phyloP scores from a whole-genome alignment of 2,113 vertebrate species.

The Psittacula cyanocephala region DNA sequence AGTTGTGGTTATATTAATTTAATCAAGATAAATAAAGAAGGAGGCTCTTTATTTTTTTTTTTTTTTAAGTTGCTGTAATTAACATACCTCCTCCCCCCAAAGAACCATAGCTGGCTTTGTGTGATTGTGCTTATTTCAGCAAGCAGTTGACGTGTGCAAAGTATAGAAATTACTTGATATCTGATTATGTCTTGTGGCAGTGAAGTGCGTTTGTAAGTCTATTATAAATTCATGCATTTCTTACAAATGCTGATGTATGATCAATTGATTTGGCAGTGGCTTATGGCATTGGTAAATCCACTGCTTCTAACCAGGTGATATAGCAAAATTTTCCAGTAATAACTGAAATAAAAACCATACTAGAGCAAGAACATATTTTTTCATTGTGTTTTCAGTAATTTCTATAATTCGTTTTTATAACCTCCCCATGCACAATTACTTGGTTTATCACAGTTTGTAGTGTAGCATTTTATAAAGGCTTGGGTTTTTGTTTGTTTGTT shows the following conservation, averaged over 20 bases:
- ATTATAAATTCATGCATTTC: background rate
- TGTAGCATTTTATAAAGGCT: slow-evolving; percentile 26
- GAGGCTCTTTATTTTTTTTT: background rate
- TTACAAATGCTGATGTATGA: background rate
- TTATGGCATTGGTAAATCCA: slow-evolving; percentile 14
- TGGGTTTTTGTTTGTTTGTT: background rate
- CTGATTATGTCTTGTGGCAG: background rate
- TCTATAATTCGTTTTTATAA: slow-evolving; percentile 32
- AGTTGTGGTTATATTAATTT: background rate
- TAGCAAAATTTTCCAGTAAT: background rate
- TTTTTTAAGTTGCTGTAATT: background rate
- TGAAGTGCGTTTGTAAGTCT: background rate
- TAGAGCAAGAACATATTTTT: background rate
- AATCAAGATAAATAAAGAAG: background rate
- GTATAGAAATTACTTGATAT: background rate
- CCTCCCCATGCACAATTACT: background rate
- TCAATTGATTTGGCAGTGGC: background rate
- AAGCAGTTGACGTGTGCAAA: background rate
- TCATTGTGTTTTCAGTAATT: background rate
- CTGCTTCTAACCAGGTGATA: background rate
- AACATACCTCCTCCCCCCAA: background rate
- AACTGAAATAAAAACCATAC: background rate
- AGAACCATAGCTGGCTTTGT: background rate
- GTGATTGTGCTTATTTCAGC: background rate
- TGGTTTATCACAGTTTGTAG: slow-evolving; percentile 6